These are phyloP conservation scores for Atta texana DNA, from an alignment of 1,140 invertebrate species.

Conservation along the genomic window DNA sequence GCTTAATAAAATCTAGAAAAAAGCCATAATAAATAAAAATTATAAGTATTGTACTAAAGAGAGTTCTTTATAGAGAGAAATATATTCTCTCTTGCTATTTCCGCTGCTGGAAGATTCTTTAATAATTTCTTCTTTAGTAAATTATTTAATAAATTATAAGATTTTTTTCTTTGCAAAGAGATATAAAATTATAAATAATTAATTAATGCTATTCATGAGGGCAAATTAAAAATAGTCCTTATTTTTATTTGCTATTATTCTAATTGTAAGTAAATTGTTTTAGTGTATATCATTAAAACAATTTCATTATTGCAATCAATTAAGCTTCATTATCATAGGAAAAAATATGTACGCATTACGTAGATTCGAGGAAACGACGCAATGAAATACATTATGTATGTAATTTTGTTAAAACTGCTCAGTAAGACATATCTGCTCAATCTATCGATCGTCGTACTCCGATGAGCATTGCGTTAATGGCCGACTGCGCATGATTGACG, in stretches of 20 bases:
- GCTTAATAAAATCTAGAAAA: neutral
- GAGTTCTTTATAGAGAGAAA: neutral
- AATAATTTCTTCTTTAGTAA: neutral
- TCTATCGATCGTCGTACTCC: conserved; percentile 57
- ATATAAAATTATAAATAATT: neutral
- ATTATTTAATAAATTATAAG: neutral
- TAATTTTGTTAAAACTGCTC: conserved; percentile 34
- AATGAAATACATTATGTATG: neutral
- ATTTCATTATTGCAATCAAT: conserved; percentile 6
- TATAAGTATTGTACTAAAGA: neutral
- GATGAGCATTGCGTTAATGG: conserved; percentile 70
- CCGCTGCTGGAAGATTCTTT: neutral
- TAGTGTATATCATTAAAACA: neutral
- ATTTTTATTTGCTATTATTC: neutral
- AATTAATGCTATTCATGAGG: neutral
- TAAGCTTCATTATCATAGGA: neutral
- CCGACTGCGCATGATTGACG: conserved; percentile 75
- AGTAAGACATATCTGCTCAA: conserved; percentile 8
- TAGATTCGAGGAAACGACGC: too few relatives aligned
- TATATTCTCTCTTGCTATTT: neutral
- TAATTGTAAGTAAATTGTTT: neutral
- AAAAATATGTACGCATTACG: conserved; percentile 4
- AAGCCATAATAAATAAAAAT: neutral
- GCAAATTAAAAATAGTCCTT: conserved; percentile 2
- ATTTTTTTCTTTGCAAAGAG: neutral